These are phyloP conservation scores for Fundulus diaphanus DNA, from an alignment of 2,797 vertebrate species.

Conservation along the genomic window DNA sequence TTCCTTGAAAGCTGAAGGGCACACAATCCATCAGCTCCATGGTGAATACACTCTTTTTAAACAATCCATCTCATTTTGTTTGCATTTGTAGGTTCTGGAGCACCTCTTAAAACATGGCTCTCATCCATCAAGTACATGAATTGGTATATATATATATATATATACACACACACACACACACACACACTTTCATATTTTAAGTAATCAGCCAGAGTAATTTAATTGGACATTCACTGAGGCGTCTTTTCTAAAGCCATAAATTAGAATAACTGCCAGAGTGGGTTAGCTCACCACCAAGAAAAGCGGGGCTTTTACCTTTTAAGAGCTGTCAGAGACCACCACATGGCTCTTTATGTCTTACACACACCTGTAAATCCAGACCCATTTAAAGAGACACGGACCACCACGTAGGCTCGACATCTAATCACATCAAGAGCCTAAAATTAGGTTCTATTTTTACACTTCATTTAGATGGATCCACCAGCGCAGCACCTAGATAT, in stretches of 20 bases:
- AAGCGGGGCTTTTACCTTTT: slow-evolving; percentile 43
- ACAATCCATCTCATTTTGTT: neutral
- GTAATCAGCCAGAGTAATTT: slow-evolving; percentile 33
- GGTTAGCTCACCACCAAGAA: slow-evolving; percentile 17
- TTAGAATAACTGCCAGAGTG: slow-evolving; percentile 29
- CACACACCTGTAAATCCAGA: slow-evolving; percentile 29
- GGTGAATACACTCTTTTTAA: neutral
- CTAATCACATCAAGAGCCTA: slow-evolving; percentile 16
- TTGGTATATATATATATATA: neutral
- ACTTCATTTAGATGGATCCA: neutral
- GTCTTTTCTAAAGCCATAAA: slow-evolving; percentile 48
- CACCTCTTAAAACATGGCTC: neutral
- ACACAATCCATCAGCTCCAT: neutral
- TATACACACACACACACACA: no score
- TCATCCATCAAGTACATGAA: neutral
- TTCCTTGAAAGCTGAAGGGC: slow-evolving; percentile 20
- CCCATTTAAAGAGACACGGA: neutral
- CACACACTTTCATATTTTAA: no score
- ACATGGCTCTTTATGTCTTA: slow-evolving; percentile 38
- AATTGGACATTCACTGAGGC: slow-evolving; percentile 13
- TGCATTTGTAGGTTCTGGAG: slow-evolving; percentile 8
- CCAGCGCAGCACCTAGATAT: neutral
- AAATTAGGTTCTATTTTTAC: neutral
- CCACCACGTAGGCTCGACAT: slow-evolving; percentile 9
- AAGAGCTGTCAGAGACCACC: slow-evolving; percentile 38